Evolutionary conservation across 1,140 invertebrate species (phyloP), one percentile per base, ranked within the genome.

Genomic region (Trichomalopsis sarcophagae): DNA sequence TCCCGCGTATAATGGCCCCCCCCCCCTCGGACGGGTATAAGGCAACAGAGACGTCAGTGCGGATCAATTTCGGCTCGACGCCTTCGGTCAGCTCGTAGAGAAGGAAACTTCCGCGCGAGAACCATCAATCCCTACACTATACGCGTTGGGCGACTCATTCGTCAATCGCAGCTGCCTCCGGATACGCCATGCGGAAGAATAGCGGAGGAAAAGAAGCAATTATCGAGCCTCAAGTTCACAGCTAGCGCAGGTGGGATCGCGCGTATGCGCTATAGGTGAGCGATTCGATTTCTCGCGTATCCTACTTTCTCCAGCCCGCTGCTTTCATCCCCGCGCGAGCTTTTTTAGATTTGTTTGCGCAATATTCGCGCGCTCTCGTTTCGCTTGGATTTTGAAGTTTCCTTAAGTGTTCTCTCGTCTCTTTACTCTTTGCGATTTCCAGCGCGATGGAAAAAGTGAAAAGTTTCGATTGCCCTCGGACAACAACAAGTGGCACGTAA

Each of bases 201-300:
- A n/a, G 68, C 5, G 30, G 10, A 4, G 50, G 27, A 76, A 76
- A 77, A 69, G n/a, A n/a, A n/a, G 47, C n/a, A 80, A 80, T 80
- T 84, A 80, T 68, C 68, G 27, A 74, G 77, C 66, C 36, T 73
- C 76, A 80, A 84, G 83, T 80, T 84, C 75, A 84, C 33, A 36
- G 27, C 27, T 27, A 27, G 27, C 13, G 14, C 10, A 71, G 47
- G 73, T 71, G 66, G 68, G 47, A 84, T 81, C 73, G 27, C 62
- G 75, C 50, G 9, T 27, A 11, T 36, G 10, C 47, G 6, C 17
- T 74, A 10, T 80, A 73, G 75, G 47, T 76, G 77, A 84, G 71
- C 75, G 87, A 87, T 86, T 88, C 84, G 87, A 86, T 87, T 87
- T 86, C 69, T 73, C 68, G 21, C 33, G 9, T 79, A 55, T 79